These are phyloP conservation scores for Cettia cetti DNA, from an alignment of 2,113 vertebrate genomes.

Conservation along the genomic window DNA sequence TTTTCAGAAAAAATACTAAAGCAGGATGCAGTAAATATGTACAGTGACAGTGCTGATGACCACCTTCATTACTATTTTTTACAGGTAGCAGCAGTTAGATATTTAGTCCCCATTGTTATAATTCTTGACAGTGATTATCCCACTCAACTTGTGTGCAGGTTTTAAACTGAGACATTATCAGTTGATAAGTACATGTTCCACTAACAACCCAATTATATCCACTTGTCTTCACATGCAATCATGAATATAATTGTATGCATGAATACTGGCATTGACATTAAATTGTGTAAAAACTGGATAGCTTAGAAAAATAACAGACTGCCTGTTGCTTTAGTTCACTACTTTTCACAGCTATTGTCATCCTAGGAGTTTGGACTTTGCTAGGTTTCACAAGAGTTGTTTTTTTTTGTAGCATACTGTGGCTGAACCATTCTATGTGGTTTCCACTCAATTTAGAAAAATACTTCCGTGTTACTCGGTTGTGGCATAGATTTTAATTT, in stretches of 20 bases:
- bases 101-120: not conserved
- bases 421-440: not conserved
- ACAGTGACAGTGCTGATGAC: not conserved
- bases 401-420: not conserved
- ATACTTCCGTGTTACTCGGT: not conserved
- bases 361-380: not conserved
- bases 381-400: not conserved
- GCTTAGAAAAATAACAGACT: not conserved
- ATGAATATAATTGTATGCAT: not conserved
- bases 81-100: not conserved
- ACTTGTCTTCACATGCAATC: not conserved
- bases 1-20: not conserved
- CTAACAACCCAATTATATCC: not conserved
- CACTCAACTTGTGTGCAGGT: not conserved
- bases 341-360: not conserved
- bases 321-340: not conserved
- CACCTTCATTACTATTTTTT: not conserved
- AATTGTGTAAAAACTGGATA: not conserved
- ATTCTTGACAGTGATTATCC: not conserved
- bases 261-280: not conserved
- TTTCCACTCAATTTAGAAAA: not conserved
- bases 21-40: not conserved
- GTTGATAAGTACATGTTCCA: not conserved
- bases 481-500: not conserved
- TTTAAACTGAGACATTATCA: not conserved